These are phyloP conservation scores for Sipha flava DNA, from an alignment of 1,140 invertebrate genomes.

Conservation along the genomic window DNA sequence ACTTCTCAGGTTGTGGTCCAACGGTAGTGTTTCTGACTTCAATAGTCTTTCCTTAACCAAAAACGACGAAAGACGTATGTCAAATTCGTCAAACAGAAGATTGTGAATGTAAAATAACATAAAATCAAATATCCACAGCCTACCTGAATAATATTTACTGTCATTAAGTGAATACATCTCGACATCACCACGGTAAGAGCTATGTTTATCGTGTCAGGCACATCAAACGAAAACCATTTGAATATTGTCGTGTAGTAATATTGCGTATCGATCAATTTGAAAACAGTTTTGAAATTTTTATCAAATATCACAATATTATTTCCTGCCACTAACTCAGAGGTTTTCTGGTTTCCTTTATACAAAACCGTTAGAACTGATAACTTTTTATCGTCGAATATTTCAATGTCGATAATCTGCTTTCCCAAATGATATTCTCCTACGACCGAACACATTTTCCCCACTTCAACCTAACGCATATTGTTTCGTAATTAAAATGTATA, in stretches of 20 bases:
- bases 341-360: not conserved
- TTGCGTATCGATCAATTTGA: not conserved
- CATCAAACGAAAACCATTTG: not conserved
- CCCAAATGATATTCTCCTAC: not conserved
- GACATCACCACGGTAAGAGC: not conserved
- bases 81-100: too few species aligned
- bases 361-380: not conserved
- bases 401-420: not conserved
- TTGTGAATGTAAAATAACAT: not conserved
- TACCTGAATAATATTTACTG: not conserved
- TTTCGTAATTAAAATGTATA: too few species aligned
- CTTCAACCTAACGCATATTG: not conserved
- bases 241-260: not conserved
- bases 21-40: not conserved
- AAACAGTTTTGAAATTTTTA: not conserved
- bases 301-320: conserved; percentile 3
- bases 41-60: not conserved
- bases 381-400: not conserved
- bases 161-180: not conserved
- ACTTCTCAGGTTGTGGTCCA: not conserved
- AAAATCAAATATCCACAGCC: not conserved
- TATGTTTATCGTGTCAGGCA: not conserved
- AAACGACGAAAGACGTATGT: too few species aligned
- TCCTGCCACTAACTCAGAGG: not conserved
- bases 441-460: not conserved